Conservation (phyloP, 2,113 vertebrate species). For the Zapus hudsonius region DNA sequence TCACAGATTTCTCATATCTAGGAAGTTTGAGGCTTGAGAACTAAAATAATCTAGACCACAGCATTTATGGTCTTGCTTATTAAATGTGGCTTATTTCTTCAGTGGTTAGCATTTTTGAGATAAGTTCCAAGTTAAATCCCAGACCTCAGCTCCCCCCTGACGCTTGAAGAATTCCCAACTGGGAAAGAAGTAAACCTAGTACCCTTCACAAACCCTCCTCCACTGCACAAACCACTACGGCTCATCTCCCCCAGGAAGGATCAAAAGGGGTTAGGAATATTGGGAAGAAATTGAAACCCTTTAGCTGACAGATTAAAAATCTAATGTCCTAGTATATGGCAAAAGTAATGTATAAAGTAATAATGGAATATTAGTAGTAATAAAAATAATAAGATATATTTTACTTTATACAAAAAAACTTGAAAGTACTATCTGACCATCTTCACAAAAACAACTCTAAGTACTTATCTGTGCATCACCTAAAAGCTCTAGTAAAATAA, state of each 20-base stretch:
- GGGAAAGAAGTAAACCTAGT: background rate
- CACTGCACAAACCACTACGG: background rate
- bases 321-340: background rate
- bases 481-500: background rate
- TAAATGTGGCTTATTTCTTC: slow-evolving; percentile 58
- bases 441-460: background rate
- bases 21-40: slow-evolving; percentile 65
- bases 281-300: slow-evolving; percentile 4
- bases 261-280: background rate
- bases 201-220: background rate
- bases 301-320: background rate
- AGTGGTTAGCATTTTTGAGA: slow-evolving; percentile 25
- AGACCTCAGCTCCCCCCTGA: background rate
- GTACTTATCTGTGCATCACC: background rate
- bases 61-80: slow-evolving; percentile 44
- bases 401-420: background rate
- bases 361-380: background rate
- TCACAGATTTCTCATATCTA: slow-evolving; percentile 55
- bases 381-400: background rate
- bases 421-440: background rate
- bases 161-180: background rate
- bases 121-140: slow-evolving; percentile 40
- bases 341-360: background rate
- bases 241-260: background rate
- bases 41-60: slow-evolving; percentile 71